A percentile compares a stretch with the other conserved stretches of the same genome.
Conservation (phyloP, 2,113 vertebrate species). For the Anseranas semipalmata region DNA sequence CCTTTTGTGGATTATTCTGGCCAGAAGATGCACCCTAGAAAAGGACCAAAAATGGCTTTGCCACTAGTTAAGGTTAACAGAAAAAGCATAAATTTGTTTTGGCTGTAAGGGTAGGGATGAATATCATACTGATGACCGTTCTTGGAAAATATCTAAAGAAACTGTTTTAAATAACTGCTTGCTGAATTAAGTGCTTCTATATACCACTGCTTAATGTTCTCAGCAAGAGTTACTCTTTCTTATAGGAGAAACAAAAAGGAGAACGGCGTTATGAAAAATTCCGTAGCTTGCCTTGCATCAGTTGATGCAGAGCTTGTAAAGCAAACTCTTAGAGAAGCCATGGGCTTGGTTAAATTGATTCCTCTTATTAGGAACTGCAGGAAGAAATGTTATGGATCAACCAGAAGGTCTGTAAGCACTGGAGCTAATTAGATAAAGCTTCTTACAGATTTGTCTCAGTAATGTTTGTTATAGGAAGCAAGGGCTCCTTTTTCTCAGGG, state of each 20-base stretch:
- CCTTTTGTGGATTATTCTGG: not conserved
- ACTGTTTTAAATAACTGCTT: not conserved
- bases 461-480: not conserved
- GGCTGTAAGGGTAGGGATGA: not conserved
- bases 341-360: not conserved
- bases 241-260: not conserved
- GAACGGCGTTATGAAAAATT: not conserved
- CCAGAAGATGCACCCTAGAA: not conserved
- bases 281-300: not conserved
- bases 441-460: not conserved
- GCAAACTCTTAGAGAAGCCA: not conserved
- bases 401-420: not conserved
- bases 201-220: not conserved
- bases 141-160: not conserved
- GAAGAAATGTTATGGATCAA: not conserved
- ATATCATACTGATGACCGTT: not conserved
- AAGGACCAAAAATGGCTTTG: not conserved
- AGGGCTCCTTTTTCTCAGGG: not conserved
- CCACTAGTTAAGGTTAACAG: not conserved
- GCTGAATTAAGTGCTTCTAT: not conserved
- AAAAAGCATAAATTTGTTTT: not conserved
- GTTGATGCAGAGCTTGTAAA: not conserved
- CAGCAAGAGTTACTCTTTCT: not conserved
- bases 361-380: not conserved
- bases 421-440: not conserved